A percentile compares a stretch with the other conserved stretches of the same genome.
Conservation (phyloP, 2,797 vertebrate genomes). For the Mus caroli region DNA sequence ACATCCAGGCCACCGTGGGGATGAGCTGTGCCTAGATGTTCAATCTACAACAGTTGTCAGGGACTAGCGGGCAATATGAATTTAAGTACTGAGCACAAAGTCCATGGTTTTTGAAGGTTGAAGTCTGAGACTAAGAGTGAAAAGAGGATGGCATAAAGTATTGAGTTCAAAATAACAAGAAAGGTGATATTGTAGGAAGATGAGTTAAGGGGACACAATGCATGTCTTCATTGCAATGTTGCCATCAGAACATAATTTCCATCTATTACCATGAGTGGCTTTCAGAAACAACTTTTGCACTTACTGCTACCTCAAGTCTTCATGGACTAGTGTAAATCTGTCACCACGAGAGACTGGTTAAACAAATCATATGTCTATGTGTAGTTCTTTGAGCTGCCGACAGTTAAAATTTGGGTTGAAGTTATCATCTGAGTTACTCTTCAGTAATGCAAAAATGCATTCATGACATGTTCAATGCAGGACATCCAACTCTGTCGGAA, state of each 20-base stretch:
- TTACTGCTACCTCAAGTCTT: background rate
- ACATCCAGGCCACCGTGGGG: background rate
- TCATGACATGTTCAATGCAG: background rate
- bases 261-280: background rate
- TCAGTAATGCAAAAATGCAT: background rate
- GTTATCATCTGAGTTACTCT: background rate
- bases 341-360: background rate
- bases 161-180: background rate
- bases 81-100: background rate
- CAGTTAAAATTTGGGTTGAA: background rate
- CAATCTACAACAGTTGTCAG: background rate
- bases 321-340: background rate
- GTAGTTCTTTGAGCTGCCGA: background rate
- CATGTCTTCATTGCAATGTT: background rate
- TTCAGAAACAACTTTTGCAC: background rate
- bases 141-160: background rate
- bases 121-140: background rate
- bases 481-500: background rate
- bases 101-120: slow-evolving; percentile 29
- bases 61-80: background rate
- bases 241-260: background rate
- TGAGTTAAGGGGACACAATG: background rate
- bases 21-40: background rate
- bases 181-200: background rate
- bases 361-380: background rate